Conservation (phyloP, 2,113 vertebrate species). For the Saccopteryx leptura region DNA sequence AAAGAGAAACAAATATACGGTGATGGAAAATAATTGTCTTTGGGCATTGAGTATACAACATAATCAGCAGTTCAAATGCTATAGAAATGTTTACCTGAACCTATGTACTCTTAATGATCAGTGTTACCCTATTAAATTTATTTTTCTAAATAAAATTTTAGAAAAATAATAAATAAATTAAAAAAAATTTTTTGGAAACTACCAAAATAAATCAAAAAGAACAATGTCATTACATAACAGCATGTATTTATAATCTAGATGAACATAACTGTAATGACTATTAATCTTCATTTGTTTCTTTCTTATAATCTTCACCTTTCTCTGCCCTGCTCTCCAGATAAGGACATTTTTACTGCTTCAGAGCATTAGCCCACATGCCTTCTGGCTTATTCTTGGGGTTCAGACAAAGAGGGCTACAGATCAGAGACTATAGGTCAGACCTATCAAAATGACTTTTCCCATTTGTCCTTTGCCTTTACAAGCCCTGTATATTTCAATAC, state of each 20-base stretch:
- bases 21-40: too few relatives aligned
- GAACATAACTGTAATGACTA: not conserved
- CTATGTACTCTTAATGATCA: too few relatives aligned
- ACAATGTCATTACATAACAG: not conserved
- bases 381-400: not conserved
- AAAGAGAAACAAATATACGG: too few relatives aligned
- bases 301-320: not conserved
- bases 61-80: too few relatives aligned
- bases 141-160: too few relatives aligned
- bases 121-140: too few relatives aligned
- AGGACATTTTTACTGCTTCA: not conserved
- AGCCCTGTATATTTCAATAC: not conserved
- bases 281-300: not conserved
- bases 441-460: not conserved
- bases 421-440: not conserved
- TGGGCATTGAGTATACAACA: too few relatives aligned
- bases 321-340: accelerated
- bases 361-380: not conserved
- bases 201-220: too few relatives aligned
- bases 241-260: not conserved
- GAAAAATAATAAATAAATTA: too few relatives aligned
- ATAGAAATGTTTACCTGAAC: too few relatives aligned
- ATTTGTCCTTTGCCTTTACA: not conserved
- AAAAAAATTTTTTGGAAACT: too few relatives aligned
- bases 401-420: not conserved